These are phyloP conservation scores for Parazoanthus swiftii DNA, from an alignment of 92 coral and sea anemone genomes.

Conservation along the genomic window DNA sequence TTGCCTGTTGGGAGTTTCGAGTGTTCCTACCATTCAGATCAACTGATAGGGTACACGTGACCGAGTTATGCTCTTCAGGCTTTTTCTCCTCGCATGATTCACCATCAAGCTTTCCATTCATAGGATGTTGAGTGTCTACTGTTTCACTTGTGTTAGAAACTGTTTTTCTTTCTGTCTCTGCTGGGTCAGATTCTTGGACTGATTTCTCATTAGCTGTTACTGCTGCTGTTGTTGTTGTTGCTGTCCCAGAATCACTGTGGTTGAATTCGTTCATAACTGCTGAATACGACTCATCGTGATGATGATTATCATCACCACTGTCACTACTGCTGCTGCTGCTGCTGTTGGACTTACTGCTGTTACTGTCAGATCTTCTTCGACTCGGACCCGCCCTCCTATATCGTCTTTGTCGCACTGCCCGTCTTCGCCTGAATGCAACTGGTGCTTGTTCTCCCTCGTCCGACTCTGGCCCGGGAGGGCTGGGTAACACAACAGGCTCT, in stretches of 20 bases:
- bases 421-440: constrained; percentile 20
- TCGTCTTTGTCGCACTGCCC: constrained; percentile 13
- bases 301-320: neutral
- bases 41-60: neutral
- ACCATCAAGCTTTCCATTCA: neutral
- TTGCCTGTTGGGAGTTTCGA: neutral
- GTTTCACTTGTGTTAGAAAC: neutral
- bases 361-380: neutral
- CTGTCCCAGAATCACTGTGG: neutral
- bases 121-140: neutral
- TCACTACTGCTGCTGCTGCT: neutral
- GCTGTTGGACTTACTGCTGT: neutral
- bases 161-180: neutral
- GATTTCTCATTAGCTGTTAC: neutral
- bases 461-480: constrained; percentile 28
- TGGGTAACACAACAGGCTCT: constrained; percentile 24
- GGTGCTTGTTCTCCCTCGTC: constrained; percentile 8
- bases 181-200: constrained; percentile 7
- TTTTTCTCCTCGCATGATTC: constrained; percentile 13
- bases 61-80: neutral
- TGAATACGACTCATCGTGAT: neutral
- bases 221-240: neutral
- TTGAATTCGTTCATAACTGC: neutral
- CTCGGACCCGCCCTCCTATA: neutral
- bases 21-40: neutral